Percentiles rank a stretch among this genome's conserved stretches.
phyloP scores from a whole-genome alignment of 2,797 vertebrate genomes.

The Myotis daubentonii region DNA sequence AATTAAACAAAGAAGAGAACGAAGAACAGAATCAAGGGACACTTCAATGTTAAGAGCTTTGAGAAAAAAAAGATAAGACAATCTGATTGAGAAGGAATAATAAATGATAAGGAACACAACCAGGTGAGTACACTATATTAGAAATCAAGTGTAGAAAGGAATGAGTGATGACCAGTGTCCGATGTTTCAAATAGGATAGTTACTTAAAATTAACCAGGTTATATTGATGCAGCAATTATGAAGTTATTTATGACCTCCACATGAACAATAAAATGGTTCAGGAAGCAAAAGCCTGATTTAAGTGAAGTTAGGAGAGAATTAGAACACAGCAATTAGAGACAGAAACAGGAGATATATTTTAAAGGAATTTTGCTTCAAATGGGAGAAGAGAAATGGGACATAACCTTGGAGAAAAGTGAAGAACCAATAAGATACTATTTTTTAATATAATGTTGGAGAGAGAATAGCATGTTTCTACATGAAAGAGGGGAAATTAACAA shows the following conservation, averaged over 20 bases:
- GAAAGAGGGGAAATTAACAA: neutral
- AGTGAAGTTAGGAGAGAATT: neutral
- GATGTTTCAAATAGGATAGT: neutral
- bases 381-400: neutral
- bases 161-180: neutral
- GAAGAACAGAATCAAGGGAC: neutral
- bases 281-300: neutral
- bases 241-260: neutral
- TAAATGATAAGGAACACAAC: neutral
- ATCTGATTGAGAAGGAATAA: neutral
- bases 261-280: neutral
- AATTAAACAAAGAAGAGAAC: neutral
- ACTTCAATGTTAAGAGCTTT: neutral
- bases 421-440: neutral
- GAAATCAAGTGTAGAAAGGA: neutral
- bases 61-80: neutral
- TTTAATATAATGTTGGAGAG: neutral
- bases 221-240: neutral
- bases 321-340: neutral
- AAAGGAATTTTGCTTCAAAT: neutral
- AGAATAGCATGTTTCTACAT: neutral
- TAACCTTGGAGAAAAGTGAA: neutral
- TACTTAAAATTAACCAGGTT: neutral
- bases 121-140: neutral
- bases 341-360: neutral